Conservation (phyloP, 2,113 vertebrate genomes). For the Lucifuga dentata region DNA sequence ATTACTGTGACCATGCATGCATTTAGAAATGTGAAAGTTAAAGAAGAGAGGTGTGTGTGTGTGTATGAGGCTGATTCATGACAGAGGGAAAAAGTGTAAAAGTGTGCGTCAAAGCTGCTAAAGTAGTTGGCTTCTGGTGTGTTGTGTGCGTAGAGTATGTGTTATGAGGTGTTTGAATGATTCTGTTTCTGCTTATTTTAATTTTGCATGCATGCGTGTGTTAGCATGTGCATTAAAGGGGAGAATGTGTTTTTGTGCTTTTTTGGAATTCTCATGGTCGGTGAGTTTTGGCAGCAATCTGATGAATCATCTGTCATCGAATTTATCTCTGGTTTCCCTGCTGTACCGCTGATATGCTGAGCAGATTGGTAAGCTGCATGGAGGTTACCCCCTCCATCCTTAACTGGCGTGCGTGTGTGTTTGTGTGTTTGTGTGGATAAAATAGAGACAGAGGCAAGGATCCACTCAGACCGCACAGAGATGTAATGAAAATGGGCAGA, state of each 20-base stretch:
- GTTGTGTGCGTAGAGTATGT: background rate
- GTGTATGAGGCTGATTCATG: background rate
- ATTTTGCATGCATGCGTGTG: background rate
- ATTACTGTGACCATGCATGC: background rate
- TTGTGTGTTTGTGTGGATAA: background rate
- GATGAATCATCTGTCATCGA: conserved; percentile 12
- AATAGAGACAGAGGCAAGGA: conserved; percentile 1
- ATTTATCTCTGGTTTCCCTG: conserved; percentile 16
- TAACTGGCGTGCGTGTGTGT: conserved; percentile 30
- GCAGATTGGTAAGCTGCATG: conserved; percentile 69
- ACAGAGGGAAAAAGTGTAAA: conserved; percentile 5
- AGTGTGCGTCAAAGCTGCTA: conserved; percentile 8
- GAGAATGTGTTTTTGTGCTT: background rate
- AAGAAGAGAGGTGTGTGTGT: background rate
- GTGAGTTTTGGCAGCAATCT: conserved; percentile 17
- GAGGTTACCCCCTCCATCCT: conserved; percentile 30
- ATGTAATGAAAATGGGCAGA: conserved; percentile 39
- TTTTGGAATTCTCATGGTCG: conserved; percentile 3
- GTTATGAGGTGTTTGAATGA: background rate
- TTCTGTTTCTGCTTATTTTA: background rate
- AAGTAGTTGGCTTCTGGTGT: background rate
- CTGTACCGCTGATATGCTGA: conserved; percentile 36
- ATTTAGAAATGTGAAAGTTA: conserved; percentile 10
- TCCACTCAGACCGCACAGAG: conserved; percentile 14
- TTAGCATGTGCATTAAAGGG: background rate